Evolutionary conservation across 2,888 invertebrate genomes (phyloP).

Genomic region (Odontocolon sp.): DNA sequence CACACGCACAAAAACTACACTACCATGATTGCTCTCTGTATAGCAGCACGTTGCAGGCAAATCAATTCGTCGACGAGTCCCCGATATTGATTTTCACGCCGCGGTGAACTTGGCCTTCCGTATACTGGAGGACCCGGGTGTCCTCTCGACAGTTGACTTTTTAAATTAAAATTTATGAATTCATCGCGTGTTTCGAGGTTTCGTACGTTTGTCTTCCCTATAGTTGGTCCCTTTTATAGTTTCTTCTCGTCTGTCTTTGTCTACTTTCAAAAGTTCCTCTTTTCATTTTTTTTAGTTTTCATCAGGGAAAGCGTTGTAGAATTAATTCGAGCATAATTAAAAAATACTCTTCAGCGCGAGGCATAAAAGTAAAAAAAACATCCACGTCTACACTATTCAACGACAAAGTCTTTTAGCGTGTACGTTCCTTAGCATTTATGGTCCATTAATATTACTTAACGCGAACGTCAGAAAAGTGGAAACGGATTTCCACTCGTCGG

Average conservation of each 20-base stretch:
- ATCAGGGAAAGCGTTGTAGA: no score
- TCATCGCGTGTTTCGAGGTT: background rate
- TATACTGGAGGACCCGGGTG: background rate
- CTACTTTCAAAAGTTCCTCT: no score
- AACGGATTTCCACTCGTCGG: slow-evolving; percentile 34
- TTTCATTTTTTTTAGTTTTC: no score
- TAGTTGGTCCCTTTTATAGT: background rate
- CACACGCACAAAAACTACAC: slow-evolving; percentile 1
- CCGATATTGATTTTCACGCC: slow-evolving; percentile 46
- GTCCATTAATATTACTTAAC: slow-evolving; percentile 71
- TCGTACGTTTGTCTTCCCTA: no score
- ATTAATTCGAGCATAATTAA: no score
- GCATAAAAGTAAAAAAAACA: slow-evolving; percentile 1
- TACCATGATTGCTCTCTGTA: slow-evolving; percentile 1
- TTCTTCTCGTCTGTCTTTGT: background rate
- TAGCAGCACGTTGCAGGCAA: slow-evolving; percentile 23
- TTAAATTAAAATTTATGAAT: slow-evolving; percentile 39
- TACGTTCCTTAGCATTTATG: slow-evolving; percentile 62
- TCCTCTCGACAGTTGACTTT: slow-evolving; percentile 20
- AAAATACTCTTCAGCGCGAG: no score
- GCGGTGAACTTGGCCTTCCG: slow-evolving; percentile 41
- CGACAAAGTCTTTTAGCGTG: no score
- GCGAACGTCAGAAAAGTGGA: slow-evolving; percentile 27
- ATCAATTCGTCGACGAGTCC: slow-evolving; percentile 45
- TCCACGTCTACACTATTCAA: background rate